Percentiles rank a stretch among this genome's conserved stretches.
Conservation (phyloP, 2,113 vertebrate species). For the Brachirus orientalis region DNA sequence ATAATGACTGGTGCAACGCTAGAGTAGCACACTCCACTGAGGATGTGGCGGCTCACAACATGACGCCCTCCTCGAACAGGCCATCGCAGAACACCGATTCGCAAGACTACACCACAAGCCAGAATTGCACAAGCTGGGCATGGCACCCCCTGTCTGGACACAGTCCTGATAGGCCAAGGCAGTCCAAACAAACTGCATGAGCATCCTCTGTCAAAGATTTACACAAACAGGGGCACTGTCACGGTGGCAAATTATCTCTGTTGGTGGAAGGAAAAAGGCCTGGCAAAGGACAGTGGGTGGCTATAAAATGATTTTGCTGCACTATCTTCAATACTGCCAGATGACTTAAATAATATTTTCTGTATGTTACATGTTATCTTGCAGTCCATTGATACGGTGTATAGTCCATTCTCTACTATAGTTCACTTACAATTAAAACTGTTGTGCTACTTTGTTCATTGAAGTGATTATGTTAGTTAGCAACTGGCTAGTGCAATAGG, state of each 20-base stretch:
- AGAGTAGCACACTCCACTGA: constrained; percentile 16
- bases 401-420: background rate
- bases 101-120: constrained; percentile 11
- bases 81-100: constrained; percentile 8
- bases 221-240: constrained; percentile 14
- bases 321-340: constrained; percentile 14
- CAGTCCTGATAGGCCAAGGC: constrained; percentile 17
- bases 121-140: constrained; percentile 9
- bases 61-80: constrained; percentile 11
- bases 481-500: too few species aligned
- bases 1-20: constrained; percentile 20
- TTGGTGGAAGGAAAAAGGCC: constrained; percentile 21
- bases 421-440: too few species aligned
- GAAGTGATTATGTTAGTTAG: background rate
- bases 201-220: constrained; percentile 25
- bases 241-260: constrained; percentile 30
- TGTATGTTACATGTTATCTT: background rate
- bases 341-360: constrained; percentile 6
- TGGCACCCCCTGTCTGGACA: constrained; percentile 7
- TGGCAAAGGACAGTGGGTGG: constrained; percentile 11
- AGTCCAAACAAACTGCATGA: constrained; percentile 18
- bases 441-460: too few species aligned
- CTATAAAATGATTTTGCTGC: constrained; percentile 27
- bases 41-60: constrained; percentile 7
- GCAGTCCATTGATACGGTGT: background rate